phyloP scores from a whole-genome alignment of 2,113 vertebrate genomes.

The Sigmodon hispidus region DNA sequence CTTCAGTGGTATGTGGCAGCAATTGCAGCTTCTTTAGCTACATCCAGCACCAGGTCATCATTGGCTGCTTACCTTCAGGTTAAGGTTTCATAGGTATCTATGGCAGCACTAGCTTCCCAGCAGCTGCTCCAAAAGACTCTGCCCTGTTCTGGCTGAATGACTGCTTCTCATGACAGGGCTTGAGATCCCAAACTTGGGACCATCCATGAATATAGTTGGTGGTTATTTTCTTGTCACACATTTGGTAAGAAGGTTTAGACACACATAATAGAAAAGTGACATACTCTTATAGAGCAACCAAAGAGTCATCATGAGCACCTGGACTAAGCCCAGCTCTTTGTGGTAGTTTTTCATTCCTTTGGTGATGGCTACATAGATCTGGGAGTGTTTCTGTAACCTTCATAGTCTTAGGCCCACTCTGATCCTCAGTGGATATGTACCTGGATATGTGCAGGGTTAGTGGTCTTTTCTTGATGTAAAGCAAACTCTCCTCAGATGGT shows the following conservation, averaged over 20 bases:
- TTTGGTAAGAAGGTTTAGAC: background rate
- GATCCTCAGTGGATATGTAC: background rate
- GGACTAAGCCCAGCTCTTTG: fast-evolving
- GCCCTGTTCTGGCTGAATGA: fast-evolving
- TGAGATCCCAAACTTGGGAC: background rate
- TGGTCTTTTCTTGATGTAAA: background rate
- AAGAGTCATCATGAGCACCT: background rate
- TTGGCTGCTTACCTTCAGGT: background rate
- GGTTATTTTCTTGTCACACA: background rate
- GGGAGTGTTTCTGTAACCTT: background rate
- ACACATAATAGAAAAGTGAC: background rate
- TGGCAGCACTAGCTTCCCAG: background rate
- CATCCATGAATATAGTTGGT: fast-evolving
- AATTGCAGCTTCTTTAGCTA: background rate
- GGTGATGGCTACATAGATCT: fast-evolving
- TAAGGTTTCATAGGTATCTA: too few species aligned
- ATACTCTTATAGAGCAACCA: too few species aligned
- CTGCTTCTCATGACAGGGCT: background rate
- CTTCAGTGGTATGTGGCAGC: background rate
- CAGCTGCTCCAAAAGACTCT: background rate
- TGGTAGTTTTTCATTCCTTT: background rate
- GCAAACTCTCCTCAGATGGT: background rate
- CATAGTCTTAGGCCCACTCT: background rate
- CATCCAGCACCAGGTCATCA: too few species aligned
- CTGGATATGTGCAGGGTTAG: background rate